Evolutionary conservation across 2,113 vertebrate species (phyloP), one percentile per base, ranked within the genome.

Genomic region (Pagrus major): DNA sequence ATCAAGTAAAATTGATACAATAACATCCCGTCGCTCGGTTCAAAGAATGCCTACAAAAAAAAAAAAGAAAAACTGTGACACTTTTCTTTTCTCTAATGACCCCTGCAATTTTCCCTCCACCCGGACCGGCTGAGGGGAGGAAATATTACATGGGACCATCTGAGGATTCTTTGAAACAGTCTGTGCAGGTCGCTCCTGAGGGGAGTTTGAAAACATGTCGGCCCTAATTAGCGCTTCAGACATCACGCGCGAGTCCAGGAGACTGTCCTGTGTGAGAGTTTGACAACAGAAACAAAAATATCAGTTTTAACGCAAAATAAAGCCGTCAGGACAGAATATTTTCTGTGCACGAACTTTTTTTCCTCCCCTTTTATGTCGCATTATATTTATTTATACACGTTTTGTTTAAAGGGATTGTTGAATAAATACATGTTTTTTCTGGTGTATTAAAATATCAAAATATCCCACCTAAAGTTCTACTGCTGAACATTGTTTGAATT

Each of bases 201-300:
- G 90, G 59, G 75, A 81, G 88, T 92, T 91, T 89, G 84, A 91
- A 94, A 93, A 94, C 84, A 89, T 92, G 93, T 91, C 92, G 41
- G 56, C 66, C 25, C 42, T 63, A 89, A 93, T 94, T 93, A 93
- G 80, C 72, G 78, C 49, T 52, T 29, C 68, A 46, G 71, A 86
- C 71, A 35, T 89, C 86, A 85, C 47, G 4, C 71, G 46, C 37
- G 33, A 29, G 60, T 42, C 68, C 56, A n/a, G 31, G 52, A 46
- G 25, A n/a, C 52, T 37, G 55, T 41, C 46, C 69, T n/a, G 46
- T 8, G 59, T 41, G 3, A 9, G 60, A 23, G 66, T 29, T 78
- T 54, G 14, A 49, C 37, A 37, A 37, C 33, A 56, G 6, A 27
- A 23, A 9, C 8, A 42, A 12, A 42, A 33, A 23, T 71, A 5